Percentiles rank a stretch among this genome's conserved stretches.
Evolutionary conservation across 64 coral and sea anemone species (phyloP).

Genomic region (Anthopleura sola): DNA sequence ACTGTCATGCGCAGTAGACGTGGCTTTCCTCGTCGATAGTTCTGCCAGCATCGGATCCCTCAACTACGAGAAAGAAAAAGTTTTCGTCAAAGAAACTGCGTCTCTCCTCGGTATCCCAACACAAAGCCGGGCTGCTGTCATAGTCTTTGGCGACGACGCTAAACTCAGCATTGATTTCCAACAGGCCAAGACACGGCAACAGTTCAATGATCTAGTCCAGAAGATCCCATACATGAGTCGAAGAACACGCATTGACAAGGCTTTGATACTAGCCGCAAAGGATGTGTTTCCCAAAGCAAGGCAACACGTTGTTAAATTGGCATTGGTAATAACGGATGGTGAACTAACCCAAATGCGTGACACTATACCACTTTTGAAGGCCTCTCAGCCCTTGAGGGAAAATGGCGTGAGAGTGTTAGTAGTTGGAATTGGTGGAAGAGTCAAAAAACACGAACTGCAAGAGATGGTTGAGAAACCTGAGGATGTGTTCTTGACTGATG

Average conservation of each 20-base stretch:
- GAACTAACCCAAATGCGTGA: not conserved
- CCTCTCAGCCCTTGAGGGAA: not conserved
- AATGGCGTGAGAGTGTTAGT: not conserved
- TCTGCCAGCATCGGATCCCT: not conserved
- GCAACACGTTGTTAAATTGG: not conserved
- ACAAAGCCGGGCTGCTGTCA: not conserved
- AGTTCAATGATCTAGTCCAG: not conserved
- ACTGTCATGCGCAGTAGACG: not conserved
- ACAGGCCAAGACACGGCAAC: not conserved
- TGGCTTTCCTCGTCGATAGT: conserved; percentile 8
- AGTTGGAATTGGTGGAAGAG: not conserved
- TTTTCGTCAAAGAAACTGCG: not conserved
- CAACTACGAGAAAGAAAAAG: not conserved
- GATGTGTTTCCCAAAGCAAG: not conserved
- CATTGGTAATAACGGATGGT: not conserved
- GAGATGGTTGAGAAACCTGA: not conserved
- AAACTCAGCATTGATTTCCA: not conserved
- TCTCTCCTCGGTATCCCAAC: not conserved
- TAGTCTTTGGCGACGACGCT: not conserved
- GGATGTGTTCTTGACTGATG: not conserved
- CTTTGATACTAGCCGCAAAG: not conserved
- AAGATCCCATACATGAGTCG: not conserved
- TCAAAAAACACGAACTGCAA: not conserved
- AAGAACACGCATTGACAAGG: not conserved
- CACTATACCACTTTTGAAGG: not conserved